These are phyloP conservation scores for Luidia sarsii DNA, from an alignment of 53 echinoderm and acorn worm species.

Conservation along the genomic window DNA sequence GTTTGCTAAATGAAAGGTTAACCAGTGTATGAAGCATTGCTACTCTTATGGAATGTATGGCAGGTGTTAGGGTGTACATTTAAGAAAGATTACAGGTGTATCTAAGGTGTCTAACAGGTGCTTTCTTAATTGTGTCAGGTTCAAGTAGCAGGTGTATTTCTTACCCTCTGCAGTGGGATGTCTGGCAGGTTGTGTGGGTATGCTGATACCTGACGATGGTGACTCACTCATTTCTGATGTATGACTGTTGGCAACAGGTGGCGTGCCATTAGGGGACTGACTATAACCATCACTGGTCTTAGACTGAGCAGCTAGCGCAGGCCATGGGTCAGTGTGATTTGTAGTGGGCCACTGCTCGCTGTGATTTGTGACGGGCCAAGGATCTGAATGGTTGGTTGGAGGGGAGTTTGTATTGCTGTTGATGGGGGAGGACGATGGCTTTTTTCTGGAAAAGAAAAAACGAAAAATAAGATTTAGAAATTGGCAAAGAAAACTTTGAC, in stretches of 20 bases:
- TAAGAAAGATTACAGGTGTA: too few species aligned
- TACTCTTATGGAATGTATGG: too few species aligned
- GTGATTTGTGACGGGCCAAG: conserved; percentile 58
- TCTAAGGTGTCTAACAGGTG: too few species aligned
- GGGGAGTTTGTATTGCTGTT: conserved; percentile 62
- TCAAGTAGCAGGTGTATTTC: too few species aligned
- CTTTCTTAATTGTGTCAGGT: too few species aligned
- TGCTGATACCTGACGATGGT: not conserved
- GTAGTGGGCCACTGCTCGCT: conserved; percentile 17
- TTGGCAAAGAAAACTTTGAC: too few species aligned
- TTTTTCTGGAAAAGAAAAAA: conserved; percentile 83
- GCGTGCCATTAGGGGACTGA: conserved; percentile 1
- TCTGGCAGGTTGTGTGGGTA: conserved; percentile 19
- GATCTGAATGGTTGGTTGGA: conserved; percentile 48
- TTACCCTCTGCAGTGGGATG: conserved; percentile 28
- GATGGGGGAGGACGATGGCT: conserved; percentile 77
- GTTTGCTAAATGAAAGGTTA: too few species aligned
- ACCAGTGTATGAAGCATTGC: too few species aligned
- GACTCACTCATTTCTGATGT: conserved; percentile 16
- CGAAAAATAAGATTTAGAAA: not conserved
- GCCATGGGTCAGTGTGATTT: conserved; percentile 28
- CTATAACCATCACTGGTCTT: conserved; percentile 11
- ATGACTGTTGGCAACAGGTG: conserved; percentile 9
- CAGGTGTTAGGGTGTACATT: too few species aligned
- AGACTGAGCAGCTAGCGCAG: not conserved